Percentiles rank a stretch among this genome's conserved stretches.
Evolutionary conservation across 2,888 invertebrate genomes (phyloP).

Genomic region (Acrobasis suavella): DNA sequence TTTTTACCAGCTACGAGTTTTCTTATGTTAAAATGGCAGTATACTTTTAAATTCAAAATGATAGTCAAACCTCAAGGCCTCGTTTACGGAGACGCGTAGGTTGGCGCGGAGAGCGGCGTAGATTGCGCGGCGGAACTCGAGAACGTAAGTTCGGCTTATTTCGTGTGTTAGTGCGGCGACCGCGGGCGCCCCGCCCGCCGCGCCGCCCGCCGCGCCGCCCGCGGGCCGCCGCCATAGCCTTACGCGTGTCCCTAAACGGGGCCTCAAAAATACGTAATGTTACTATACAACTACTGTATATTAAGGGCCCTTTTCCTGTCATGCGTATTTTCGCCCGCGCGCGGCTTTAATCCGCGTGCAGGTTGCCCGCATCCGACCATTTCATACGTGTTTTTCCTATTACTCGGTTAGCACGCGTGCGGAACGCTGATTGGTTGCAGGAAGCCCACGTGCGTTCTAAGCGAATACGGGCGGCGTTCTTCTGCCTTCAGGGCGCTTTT

Average conservation of each 20-base stretch:
- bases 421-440: too few species aligned
- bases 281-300: not conserved
- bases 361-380: too few species aligned
- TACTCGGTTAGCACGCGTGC: too few species aligned
- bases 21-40: conserved; percentile 17
- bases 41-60: not conserved
- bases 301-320: too few species aligned
- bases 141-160: not conserved
- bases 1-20: not conserved
- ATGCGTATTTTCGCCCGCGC: too few species aligned
- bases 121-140: not conserved
- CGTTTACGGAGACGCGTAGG: not conserved
- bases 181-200: not conserved
- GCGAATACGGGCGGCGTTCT: too few species aligned
- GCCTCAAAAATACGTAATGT: not conserved
- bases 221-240: not conserved
- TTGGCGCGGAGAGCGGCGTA: not conserved
- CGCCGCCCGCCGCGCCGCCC: not conserved
- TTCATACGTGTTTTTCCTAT: too few species aligned
- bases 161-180: not conserved
- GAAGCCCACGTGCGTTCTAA: too few species aligned
- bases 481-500: too few species aligned
- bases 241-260: not conserved
- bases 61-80: not conserved
- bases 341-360: too few species aligned